These are phyloP conservation scores for Xylocopa sonorina DNA, from an alignment of 1,140 invertebrate species.

Conservation along the genomic window DNA sequence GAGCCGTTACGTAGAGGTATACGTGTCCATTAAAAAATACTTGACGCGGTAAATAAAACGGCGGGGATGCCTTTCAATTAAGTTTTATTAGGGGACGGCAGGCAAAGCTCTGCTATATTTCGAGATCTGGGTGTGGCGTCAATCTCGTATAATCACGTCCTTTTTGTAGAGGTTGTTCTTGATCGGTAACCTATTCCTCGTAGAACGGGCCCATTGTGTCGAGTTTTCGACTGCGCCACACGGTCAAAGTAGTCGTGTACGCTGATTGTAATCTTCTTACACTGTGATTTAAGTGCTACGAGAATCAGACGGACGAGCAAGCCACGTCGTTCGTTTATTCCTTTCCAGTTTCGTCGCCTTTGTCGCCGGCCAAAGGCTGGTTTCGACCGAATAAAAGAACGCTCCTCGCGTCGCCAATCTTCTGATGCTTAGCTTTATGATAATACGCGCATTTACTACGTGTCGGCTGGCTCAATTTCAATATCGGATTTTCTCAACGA, in stretches of 20 bases:
- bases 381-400: constrained; percentile 19
- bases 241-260: constrained; percentile 46
- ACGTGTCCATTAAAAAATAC: neutral
- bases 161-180: constrained; percentile 21
- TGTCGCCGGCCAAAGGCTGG: constrained; percentile 27
- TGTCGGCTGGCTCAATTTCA: neutral
- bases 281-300: constrained; percentile 58
- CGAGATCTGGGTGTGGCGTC: constrained; percentile 52
- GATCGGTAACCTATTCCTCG: constrained; percentile 60
- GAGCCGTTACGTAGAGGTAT: no score
- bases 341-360: constrained; percentile 54
- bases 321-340: constrained; percentile 56
- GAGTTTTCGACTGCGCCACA: constrained; percentile 44
- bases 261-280: constrained; percentile 72
- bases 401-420: constrained; percentile 21
- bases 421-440: constrained; percentile 27
- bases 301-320: constrained; percentile 33
- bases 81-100: constrained; percentile 12
- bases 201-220: constrained; percentile 53
- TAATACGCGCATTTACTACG: constrained; percentile 36
- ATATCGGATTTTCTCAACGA: constrained; percentile 11
- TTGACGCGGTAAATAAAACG: neutral
- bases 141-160: constrained; percentile 40
- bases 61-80: constrained; percentile 24
- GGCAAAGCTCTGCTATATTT: constrained; percentile 36